These are phyloP conservation scores for Bolborhynchus lineola DNA, from an alignment of 2,113 vertebrate species.

Conservation along the genomic window DNA sequence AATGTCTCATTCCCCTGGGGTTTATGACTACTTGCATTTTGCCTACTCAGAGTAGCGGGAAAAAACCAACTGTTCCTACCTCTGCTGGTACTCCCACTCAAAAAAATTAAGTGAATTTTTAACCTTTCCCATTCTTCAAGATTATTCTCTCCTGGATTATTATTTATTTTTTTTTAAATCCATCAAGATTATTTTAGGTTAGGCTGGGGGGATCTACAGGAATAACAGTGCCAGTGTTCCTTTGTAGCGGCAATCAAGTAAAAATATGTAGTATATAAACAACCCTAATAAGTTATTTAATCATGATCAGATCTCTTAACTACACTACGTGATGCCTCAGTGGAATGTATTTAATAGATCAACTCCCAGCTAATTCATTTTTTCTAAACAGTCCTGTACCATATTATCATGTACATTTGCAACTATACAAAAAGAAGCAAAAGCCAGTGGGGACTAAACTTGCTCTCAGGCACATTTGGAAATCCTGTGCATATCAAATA, in stretches of 20 bases:
- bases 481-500: not conserved
- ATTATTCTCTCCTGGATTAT: not conserved
- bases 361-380: not conserved
- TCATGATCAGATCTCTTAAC: not conserved
- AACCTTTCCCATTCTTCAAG: not conserved
- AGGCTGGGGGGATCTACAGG: not conserved
- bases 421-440: not conserved
- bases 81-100: not conserved
- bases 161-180: not conserved
- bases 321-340: not conserved
- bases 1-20: not conserved
- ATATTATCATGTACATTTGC: not conserved
- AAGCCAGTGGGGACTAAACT: not conserved
- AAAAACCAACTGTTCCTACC: not conserved
- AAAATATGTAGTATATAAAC: not conserved
- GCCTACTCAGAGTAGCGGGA: not conserved
- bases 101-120: not conserved
- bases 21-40: not conserved
- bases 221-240: not conserved
- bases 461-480: not conserved
- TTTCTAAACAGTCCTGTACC: not conserved
- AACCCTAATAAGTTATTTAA: not conserved
- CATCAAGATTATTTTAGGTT: not conserved
- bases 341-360: not conserved
- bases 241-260: not conserved